A percentile compares a stretch with the other conserved stretches of the same genome.
Evolutionary conservation across 2,797 vertebrate species (phyloP).

Genomic region (Melanotaenia parkinsoni): DNA sequence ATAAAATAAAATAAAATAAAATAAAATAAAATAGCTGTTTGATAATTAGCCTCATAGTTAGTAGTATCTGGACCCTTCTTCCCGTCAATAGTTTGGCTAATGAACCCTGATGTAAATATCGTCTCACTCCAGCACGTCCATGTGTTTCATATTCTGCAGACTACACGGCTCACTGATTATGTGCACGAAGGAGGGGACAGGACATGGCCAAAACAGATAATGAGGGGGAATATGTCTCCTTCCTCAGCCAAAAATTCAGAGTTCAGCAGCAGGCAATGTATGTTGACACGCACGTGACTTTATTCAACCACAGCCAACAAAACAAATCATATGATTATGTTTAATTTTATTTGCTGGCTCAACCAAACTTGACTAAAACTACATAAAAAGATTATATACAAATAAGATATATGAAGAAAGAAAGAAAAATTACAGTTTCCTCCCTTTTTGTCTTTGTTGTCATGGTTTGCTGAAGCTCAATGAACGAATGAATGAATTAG

Average conservation of each 20-base stretch:
- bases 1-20: no score
- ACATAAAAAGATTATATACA: not conserved
- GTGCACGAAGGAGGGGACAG: constrained; percentile 56
- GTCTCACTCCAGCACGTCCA: not conserved
- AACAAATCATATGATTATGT: constrained; percentile 13
- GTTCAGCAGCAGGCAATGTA: not conserved
- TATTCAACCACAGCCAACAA: constrained; percentile 13
- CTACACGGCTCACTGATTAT: constrained; percentile 6
- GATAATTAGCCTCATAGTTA: not conserved
- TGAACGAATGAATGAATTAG: not conserved
- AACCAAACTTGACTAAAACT: not conserved
- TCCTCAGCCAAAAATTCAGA: constrained; percentile 15
- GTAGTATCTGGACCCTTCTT: not conserved
- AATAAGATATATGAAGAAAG: not conserved
- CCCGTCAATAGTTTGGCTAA: not conserved
- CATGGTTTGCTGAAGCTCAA: not conserved
- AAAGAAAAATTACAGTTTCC: not conserved
- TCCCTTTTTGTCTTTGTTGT: not conserved
- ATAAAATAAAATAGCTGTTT: not conserved
- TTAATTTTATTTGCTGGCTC: not conserved
- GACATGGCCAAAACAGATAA: constrained; percentile 55
- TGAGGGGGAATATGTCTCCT: constrained; percentile 24
- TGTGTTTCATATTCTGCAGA: not conserved
- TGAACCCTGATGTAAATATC: not conserved
- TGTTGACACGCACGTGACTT: constrained; percentile 18